phyloP scores from a whole-genome alignment of 2,113 vertebrate species.

The Danio rerio region DNA sequence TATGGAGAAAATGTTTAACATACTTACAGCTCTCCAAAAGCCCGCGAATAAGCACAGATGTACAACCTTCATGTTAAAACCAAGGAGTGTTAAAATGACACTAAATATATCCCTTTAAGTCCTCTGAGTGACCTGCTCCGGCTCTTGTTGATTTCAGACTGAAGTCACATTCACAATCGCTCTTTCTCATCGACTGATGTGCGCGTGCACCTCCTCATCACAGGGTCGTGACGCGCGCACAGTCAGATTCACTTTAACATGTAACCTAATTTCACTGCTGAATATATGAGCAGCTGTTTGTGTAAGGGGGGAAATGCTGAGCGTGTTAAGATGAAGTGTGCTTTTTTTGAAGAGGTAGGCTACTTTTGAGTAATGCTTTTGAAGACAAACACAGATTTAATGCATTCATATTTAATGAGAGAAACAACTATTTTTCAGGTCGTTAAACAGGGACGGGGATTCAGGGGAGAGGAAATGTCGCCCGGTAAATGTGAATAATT shows the following conservation, averaged over 20 bases:
- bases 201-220: neutral
- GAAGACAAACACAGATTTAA: neutral
- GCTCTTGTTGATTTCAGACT: neutral
- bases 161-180: neutral
- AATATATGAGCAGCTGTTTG: neutral
- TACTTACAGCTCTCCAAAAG: conserved; percentile 57
- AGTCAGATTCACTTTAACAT: neutral
- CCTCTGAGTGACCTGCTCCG: neutral
- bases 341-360: neutral
- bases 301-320: neutral
- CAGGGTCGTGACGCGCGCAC: neutral
- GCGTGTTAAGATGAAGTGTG: neutral
- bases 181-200: neutral
- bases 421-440: neutral
- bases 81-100: neutral
- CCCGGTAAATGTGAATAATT: conserved; percentile 2
- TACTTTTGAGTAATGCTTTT: neutral
- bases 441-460: neutral
- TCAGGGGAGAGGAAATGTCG: neutral
- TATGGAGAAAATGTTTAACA: neutral
- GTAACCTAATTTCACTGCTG: conserved; percentile 10
- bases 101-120: neutral
- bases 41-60: conserved; percentile 47
- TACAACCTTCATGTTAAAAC: conserved; percentile 33
- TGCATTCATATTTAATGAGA: neutral